These are phyloP conservation scores for Oligia fasciuncula DNA, from an alignment of 2,888 invertebrate species.

Conservation along the genomic window DNA sequence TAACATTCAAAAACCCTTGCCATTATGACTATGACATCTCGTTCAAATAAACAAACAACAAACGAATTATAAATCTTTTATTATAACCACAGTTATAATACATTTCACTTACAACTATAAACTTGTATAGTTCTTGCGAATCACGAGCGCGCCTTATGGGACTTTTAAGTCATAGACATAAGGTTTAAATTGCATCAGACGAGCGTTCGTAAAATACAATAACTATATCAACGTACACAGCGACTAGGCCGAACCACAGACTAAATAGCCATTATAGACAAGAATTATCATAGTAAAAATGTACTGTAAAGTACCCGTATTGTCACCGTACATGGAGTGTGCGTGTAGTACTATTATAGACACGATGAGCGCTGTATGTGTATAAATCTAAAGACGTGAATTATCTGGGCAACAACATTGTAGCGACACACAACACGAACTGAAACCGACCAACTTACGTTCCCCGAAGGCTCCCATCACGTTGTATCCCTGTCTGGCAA, in stretches of 20 bases:
- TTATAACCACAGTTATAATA: slow-evolving; percentile 61
- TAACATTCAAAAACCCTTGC: not conserved
- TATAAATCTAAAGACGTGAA: slow-evolving; percentile 6
- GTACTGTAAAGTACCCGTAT: slow-evolving; percentile 46
- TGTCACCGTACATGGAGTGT: not conserved
- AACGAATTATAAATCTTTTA: slow-evolving; percentile 57
- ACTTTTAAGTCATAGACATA: slow-evolving; percentile 24
- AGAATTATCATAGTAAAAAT: slow-evolving; percentile 24
- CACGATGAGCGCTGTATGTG: not conserved
- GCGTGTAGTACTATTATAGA: not conserved
- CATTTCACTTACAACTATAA: slow-evolving; percentile 58
- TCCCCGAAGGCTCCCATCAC: not conserved
- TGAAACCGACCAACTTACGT: not conserved
- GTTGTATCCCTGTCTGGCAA: not conserved
- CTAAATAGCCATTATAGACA: slow-evolving; percentile 1
- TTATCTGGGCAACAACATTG: not conserved
- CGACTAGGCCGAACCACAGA: slow-evolving; percentile 42
- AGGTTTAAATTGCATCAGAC: slow-evolving; percentile 10
- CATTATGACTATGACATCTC: not conserved
- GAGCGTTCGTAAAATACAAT: slow-evolving; percentile 9
- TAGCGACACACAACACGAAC: not conserved
- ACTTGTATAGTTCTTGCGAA: slow-evolving; percentile 17
- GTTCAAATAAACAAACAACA: slow-evolving; percentile 33
- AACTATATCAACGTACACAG: slow-evolving; percentile 30
- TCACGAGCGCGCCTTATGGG: slow-evolving; percentile 8